Evolutionary conservation across 2,888 invertebrate species (phyloP), one percentile per base, ranked within the genome.

Genomic region (Eristalinus sepulchralis): DNA sequence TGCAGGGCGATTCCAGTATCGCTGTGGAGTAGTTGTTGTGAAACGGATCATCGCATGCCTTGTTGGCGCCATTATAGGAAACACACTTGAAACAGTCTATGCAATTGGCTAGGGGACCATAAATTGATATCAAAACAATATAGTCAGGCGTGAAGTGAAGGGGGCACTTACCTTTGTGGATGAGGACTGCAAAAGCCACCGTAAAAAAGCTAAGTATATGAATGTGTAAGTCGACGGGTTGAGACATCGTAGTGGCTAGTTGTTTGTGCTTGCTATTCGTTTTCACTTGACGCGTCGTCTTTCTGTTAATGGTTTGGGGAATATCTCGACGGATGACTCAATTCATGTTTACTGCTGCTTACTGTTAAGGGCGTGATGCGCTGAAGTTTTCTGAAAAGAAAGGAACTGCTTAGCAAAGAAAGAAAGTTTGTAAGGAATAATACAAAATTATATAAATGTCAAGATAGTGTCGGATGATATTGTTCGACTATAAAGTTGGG

Each of bases 81-180:
- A 97, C 97, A 92, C 99, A 99, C 92, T 98, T 98, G 94, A 98
- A 99, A 92, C 99, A 99, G 93, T 98, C 99, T 91, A 99, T 98
- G 72, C 95, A 94, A 88, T 93, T 92, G 20, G 93, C 95, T 95
- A 90, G 11, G 36, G n/a, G 31, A n/a, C 22, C 64, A 64, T 55
- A 77, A 31, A 67, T 79, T 87, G 5, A 64, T 39, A 79, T 72
- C 60, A 72, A 79, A n/a, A 20, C 5, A 27, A 27, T 17, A 11
- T 24, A 11, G 24, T 1, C 13, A 57, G 9, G 24, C 24, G 10
- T 10, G 13, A 39, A 13, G 39, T 10, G n/a, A n/a, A n/a, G 22
- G 55, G 55, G 8, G 10, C 5, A 22, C 20, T 55, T 80, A 89
- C 89, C 89, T 81, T 89, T 87, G 80, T 89, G 80, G 55, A 89